phyloP scores from a whole-genome alignment of 2,888 invertebrate species.

The Amaurobius ferox region DNA sequence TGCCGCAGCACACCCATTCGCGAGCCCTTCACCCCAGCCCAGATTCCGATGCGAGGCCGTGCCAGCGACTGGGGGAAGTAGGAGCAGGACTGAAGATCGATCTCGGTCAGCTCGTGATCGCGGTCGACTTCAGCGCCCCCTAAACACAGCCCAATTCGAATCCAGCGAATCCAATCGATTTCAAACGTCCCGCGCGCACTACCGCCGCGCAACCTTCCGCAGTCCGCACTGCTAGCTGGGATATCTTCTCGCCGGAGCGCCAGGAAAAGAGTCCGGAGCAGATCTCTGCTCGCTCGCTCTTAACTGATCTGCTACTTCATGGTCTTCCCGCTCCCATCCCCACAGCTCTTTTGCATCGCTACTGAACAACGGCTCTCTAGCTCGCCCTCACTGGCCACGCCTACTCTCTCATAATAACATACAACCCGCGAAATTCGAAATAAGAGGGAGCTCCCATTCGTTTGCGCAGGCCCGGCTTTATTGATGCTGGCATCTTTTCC shows the following conservation, averaged over 20 bases:
- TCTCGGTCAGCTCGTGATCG: conserved; percentile 30
- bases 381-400: conserved; percentile 23
- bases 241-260: conserved; percentile 20
- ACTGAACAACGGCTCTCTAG: conserved; percentile 22
- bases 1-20: conserved; percentile 69
- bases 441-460: neutral
- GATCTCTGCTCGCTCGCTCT: conserved; percentile 16
- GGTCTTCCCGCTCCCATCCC: neutral
- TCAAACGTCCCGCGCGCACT: conserved; percentile 44
- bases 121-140: conserved; percentile 19
- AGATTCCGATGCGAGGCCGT: conserved; percentile 54
- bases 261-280: conserved; percentile 28
- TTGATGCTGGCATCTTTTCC: conserved; percentile 8
- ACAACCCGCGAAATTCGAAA: conserved; percentile 56
- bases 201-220: conserved; percentile 63
- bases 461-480: conserved; percentile 26
- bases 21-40: conserved; percentile 64
- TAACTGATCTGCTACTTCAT: conserved; percentile 41
- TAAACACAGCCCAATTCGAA: neutral
- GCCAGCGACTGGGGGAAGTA: conserved; percentile 62
- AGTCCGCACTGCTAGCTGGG: conserved; percentile 66
- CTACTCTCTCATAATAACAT: conserved; percentile 16
- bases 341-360: conserved; percentile 44
- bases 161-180: conserved; percentile 62
- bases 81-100: conserved; percentile 59